Percentiles rank a stretch among this genome's conserved stretches.
phyloP scores from a whole-genome alignment of 2,888 invertebrate species.

The Dryococelus australis region DNA sequence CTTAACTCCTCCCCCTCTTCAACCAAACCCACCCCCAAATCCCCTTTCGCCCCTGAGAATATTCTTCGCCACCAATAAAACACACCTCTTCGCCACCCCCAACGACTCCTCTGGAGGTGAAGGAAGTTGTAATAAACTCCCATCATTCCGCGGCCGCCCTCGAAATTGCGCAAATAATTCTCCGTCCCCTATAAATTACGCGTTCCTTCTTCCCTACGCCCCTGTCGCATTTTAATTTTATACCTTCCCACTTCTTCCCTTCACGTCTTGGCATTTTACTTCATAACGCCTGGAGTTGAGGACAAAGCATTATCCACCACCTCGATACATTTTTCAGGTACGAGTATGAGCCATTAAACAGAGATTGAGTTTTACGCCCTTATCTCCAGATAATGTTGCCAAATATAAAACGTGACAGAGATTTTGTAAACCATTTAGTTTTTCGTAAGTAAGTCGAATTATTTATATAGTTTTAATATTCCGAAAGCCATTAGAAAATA shows the following conservation, averaged over 20 bases:
- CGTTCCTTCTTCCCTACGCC: neutral
- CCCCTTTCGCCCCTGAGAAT: too few relatives aligned
- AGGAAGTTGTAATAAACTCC: slow-evolving; percentile 2
- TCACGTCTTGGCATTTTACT: neutral
- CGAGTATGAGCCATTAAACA: too few relatives aligned
- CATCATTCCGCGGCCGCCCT: neutral
- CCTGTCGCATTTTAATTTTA: neutral
- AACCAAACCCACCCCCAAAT: neutral
- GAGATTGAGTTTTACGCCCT: too few relatives aligned
- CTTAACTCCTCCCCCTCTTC: neutral
- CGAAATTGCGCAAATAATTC: slow-evolving; percentile 16
- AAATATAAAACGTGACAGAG: too few relatives aligned
- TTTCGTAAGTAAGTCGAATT: too few relatives aligned
- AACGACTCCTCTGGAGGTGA: neutral
- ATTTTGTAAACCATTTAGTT: too few relatives aligned
- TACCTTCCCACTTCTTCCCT: neutral
- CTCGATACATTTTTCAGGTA: too few relatives aligned
- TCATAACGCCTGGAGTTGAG: neutral
- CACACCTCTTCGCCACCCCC: slow-evolving; percentile 1
- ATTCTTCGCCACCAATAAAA: neutral
- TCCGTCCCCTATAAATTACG: slow-evolving; percentile 1
- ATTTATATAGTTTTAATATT: too few relatives aligned
- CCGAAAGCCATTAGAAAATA: too few relatives aligned
- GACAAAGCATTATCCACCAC: too few relatives aligned
- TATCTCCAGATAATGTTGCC: too few relatives aligned